A percentile compares a stretch with the other conserved stretches of the same genome.
phyloP scores from a whole-genome alignment of 2,797 vertebrate genomes.

The Hippopotamyrus pictus region DNA sequence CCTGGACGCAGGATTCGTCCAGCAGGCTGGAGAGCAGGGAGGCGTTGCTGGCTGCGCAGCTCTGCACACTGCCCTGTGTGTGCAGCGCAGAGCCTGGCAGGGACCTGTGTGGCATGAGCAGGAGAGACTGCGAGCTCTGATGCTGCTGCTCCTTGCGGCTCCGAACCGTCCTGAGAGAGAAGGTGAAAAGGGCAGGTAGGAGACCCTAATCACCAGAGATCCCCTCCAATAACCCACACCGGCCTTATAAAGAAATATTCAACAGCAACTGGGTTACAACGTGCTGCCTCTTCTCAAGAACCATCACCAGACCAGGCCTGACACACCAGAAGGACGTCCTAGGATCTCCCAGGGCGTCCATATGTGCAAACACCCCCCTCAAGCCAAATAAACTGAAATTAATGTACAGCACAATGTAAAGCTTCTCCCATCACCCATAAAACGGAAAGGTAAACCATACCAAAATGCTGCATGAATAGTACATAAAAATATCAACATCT shows the following conservation, averaged over 20 bases:
- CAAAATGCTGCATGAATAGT: background rate
- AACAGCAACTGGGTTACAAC: background rate
- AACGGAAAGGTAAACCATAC: background rate
- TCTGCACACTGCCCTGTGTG: conserved; percentile 19
- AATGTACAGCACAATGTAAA: background rate
- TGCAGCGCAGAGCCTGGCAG: background rate
- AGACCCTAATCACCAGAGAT: background rate
- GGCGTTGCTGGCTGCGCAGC: conserved; percentile 40
- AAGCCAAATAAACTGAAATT: background rate
- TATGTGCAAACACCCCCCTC: background rate
- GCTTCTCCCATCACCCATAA: background rate
- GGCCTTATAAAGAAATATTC: background rate
- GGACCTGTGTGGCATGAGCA: conserved; percentile 46
- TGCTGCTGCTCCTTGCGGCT: conserved; percentile 58
- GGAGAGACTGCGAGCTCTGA: conserved; percentile 31
- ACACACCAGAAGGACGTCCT: background rate
- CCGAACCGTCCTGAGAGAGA: conserved; percentile 44
- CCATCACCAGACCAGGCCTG: background rate
- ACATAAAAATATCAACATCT: background rate
- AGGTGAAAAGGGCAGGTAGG: background rate
- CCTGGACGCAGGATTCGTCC: conserved; percentile 70
- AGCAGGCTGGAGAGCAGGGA: conserved; percentile 53
- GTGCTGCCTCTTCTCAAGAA: background rate
- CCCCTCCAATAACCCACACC: background rate
- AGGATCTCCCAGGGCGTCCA: background rate